Percentiles rank a stretch among this genome's conserved stretches.
These are phyloP conservation scores for Clarias magur DNA, from an alignment of 2,113 vertebrate genomes.

Conservation along the genomic window DNA sequence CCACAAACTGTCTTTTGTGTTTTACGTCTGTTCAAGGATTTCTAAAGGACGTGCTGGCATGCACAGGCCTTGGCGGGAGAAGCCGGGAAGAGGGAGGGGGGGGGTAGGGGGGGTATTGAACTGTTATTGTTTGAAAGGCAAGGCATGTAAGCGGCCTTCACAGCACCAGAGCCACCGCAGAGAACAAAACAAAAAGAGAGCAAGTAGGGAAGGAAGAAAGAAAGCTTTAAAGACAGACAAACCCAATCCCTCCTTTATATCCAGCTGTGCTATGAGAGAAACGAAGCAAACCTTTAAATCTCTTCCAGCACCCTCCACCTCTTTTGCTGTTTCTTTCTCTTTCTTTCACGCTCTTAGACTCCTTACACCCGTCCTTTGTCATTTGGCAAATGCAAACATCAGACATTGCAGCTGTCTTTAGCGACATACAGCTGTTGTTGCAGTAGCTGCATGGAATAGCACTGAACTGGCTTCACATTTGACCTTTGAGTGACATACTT, in stretches of 20 bases:
- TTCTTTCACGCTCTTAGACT: slow-evolving; percentile 59
- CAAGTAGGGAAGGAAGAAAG: slow-evolving; percentile 40
- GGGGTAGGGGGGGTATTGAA: slow-evolving; percentile 45
- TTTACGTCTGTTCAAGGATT: slow-evolving; percentile 61
- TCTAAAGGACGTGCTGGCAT: slow-evolving; percentile 58
- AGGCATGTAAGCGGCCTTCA: slow-evolving; percentile 57
- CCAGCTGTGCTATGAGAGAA: slow-evolving; percentile 59
- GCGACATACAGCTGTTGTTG: slow-evolving; percentile 62
- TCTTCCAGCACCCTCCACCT: slow-evolving; percentile 39
- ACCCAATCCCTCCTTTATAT: slow-evolving; percentile 51
- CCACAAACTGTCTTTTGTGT: slow-evolving; percentile 54
- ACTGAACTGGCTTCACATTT: slow-evolving; percentile 46
- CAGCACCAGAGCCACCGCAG: slow-evolving; percentile 49
- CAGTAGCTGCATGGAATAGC: slow-evolving; percentile 46
- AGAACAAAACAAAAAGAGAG: slow-evolving; percentile 49
- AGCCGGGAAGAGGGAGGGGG: slow-evolving; percentile 12
- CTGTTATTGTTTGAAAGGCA: slow-evolving; percentile 59
- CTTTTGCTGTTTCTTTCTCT: slow-evolving; percentile 65
- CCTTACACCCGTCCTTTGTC: slow-evolving; percentile 64
- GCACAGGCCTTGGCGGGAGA: slow-evolving; percentile 53
- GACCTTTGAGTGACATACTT: not conserved
- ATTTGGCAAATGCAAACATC: slow-evolving; percentile 74
- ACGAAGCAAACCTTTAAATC: slow-evolving; percentile 70
- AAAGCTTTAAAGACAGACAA: slow-evolving; percentile 52
- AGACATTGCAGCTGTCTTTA: slow-evolving; percentile 61